Conservation (phyloP, 2,888 invertebrate species). For the Xestia sexstrigata region DNA sequence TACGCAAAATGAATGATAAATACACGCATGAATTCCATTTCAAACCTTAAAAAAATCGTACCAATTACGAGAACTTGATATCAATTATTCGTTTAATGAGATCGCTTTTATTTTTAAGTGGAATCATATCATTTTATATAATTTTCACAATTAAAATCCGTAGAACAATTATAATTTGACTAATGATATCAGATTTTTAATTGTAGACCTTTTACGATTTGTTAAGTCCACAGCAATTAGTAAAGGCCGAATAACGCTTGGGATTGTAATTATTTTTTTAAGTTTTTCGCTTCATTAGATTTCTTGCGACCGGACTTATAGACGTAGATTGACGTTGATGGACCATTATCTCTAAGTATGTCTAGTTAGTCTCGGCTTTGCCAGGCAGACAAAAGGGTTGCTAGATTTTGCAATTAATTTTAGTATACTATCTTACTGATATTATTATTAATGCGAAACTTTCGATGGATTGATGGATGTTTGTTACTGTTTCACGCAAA, state of each 20-base stretch:
- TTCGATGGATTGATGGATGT: not conserved
- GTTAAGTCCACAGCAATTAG: constrained; percentile 45
- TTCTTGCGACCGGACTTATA: not conserved
- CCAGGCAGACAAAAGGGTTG: not conserved
- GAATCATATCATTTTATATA: constrained; percentile 49
- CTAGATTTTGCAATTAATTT: not conserved
- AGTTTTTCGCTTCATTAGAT: constrained; percentile 32
- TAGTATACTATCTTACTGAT: not conserved
- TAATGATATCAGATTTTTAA: constrained; percentile 65
- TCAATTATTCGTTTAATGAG: constrained; percentile 53
- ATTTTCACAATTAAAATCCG: constrained; percentile 52
- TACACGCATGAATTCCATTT: not conserved
- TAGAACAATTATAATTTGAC: constrained; percentile 49
- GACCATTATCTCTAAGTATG: not conserved
- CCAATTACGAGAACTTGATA: constrained; percentile 47
- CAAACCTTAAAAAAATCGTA: constrained; percentile 14
- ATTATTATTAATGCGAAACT: not conserved
- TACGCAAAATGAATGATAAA: not conserved
- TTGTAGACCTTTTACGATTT: constrained; percentile 52
- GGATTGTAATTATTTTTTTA: constrained; percentile 22
- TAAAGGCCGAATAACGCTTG: constrained; percentile 18
- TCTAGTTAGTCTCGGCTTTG: not conserved
- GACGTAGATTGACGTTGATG: constrained; percentile 26
- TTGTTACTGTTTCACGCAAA: not conserved
- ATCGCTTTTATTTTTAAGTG: constrained; percentile 59